Evolutionary conservation across 2,888 invertebrate genomes (phyloP), one percentile per base, ranked within the genome.

Genomic region (Archips crataeganus): DNA sequence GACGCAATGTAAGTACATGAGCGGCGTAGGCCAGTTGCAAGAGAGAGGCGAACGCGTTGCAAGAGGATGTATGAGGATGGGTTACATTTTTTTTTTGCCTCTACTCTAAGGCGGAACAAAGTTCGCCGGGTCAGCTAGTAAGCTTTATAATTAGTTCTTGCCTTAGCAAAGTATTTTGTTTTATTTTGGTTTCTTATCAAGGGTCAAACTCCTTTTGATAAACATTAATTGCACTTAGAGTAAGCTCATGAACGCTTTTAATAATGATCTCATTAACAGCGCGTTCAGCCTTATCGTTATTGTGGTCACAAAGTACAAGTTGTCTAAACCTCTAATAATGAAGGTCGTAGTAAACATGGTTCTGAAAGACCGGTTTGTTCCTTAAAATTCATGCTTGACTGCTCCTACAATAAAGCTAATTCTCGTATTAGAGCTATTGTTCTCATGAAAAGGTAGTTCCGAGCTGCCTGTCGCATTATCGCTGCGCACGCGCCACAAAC

Each of bases 401-500:
- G 76, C 65, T 75, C 70, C 70, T 67, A 66, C 68, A 64, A 74
- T 72, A 82, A 68, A 81, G 70, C 77, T 81, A 85, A 81, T 77
- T 85, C 81, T 79, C 49, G 9, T 45, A 34, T 60, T 73, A 65
- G 73, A 42, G 70, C 76, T 85, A 82, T 79, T 84, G 85, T 81
- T 76, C 72, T 72, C 82, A 76, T 76, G 47, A 74, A 74, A 76
- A 57, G 70, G 72, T 68, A 45, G 57, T 62, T 81, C 78, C 77
- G 73, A 72, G 64, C 62, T 49, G 73, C 68, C 75, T 78, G 79
- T 81, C 78, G 78, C 78, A 76, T 76, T 77, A 77, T 80, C 79
- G 80, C 81, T 80, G 88, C 87, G 92, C 93, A 92, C 93, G 93
- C 91, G 93, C 92, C 88, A 84, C 87, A 88, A 89, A 87, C 89